phyloP scores from a whole-genome alignment of 2,888 invertebrate species.

The Acronicta leporina region DNA sequence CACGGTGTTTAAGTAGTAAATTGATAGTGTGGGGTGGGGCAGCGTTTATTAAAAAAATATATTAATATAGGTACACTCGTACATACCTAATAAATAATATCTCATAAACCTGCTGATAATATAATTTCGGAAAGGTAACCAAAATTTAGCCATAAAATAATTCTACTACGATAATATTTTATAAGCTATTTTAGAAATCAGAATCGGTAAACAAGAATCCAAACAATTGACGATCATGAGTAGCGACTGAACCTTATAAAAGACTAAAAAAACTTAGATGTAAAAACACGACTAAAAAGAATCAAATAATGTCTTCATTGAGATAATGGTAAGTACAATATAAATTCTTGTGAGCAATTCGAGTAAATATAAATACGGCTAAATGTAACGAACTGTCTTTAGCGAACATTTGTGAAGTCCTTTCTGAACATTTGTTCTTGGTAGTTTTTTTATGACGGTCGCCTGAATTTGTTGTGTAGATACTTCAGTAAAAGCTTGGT shows the following conservation, averaged over 20 bases:
- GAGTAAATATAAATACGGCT: conserved; percentile 37
- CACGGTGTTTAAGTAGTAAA: too few species aligned
- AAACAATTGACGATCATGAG: not conserved
- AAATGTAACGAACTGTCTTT: conserved; percentile 22
- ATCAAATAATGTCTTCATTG: conserved; percentile 40
- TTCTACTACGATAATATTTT: too few species aligned
- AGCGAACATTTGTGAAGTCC: conserved; percentile 21
- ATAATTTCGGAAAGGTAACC: too few species aligned
- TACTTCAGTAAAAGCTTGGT: conserved; percentile 16
- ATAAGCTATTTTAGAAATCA: too few species aligned
- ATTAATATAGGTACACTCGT: too few species aligned
- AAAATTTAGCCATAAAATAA: too few species aligned
- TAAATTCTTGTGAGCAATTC: conserved; percentile 34
- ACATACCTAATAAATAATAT: too few species aligned
- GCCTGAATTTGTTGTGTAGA: conserved; percentile 22
- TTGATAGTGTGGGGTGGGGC: too few species aligned
- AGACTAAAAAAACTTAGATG: conserved; percentile 8
- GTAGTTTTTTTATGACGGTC: conserved; percentile 27
- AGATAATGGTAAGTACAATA: conserved; percentile 34
- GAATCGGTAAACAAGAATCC: not conserved
- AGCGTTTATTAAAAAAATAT: too few species aligned
- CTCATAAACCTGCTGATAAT: too few species aligned
- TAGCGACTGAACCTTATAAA: conserved; percentile 8
- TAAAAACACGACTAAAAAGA: conserved; percentile 23
- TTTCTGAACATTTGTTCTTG: conserved; percentile 30